Percentiles rank a stretch among this genome's conserved stretches.
Conservation (phyloP, 2,888 invertebrate genomes). For the Rhingia rostrata region DNA sequence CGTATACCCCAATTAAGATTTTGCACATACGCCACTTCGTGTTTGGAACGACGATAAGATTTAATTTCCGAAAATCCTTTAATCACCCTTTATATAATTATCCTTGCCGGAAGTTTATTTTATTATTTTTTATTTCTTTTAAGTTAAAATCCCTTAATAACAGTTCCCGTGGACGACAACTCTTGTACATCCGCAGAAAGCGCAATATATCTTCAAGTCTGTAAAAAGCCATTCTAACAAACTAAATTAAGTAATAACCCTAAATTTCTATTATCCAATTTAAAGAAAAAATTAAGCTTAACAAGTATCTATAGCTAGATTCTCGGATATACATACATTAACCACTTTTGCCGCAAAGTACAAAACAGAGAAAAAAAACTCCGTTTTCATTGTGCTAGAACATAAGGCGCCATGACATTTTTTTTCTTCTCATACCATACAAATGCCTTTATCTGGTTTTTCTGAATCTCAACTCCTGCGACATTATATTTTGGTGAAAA, state of each 20-base stretch:
- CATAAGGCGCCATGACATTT: constrained; percentile 43
- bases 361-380: background rate
- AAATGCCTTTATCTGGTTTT: background rate
- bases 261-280: constrained; percentile 69
- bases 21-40: too few species aligned
- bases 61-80: too few species aligned
- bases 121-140: background rate
- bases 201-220: constrained; percentile 12
- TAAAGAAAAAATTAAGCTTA: constrained; percentile 54
- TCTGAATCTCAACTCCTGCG: background rate
- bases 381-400: constrained; percentile 20
- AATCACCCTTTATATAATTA: too few species aligned
- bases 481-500: constrained; percentile 54
- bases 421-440: background rate
- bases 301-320: constrained; percentile 12
- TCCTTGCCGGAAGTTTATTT: too few species aligned
- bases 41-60: too few species aligned
- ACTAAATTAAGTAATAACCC: constrained; percentile 61
- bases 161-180: constrained; percentile 35
- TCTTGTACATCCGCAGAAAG: constrained; percentile 22
- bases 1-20: too few species aligned
- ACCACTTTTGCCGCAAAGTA: constrained; percentile 22
- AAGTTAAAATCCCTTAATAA: constrained; percentile 30
- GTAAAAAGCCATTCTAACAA: constrained; percentile 34
- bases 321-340: constrained; percentile 25